Evolutionary conservation across 2,113 vertebrate species (phyloP).

Genomic region (Balaeniceps rex): DNA sequence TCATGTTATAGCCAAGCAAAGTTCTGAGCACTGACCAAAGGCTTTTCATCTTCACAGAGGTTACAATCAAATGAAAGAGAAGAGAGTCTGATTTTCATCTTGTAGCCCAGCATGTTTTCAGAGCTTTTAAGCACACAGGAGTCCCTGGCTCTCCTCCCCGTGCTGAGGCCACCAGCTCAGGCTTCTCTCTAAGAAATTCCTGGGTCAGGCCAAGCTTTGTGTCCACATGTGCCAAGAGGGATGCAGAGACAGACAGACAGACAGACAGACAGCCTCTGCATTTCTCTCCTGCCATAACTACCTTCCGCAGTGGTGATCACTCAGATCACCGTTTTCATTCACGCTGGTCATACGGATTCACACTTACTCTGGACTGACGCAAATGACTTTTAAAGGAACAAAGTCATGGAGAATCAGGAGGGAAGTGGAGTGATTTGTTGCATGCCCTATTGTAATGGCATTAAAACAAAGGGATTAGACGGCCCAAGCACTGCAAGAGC

Average conservation of each 20-base stretch:
- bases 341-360: not conserved
- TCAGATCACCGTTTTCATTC: not conserved
- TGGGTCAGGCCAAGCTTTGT: not conserved
- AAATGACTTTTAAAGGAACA: not conserved
- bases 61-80: not conserved
- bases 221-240: not conserved
- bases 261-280: not conserved
- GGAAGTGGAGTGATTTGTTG: slow-evolving; percentile 10
- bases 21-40: not conserved
- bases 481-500: not conserved
- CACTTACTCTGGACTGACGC: not conserved
- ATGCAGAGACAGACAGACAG: not conserved
- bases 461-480: slow-evolving; percentile 7
- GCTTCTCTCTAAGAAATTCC: not conserved
- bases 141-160: not conserved
- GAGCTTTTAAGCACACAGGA: not conserved
- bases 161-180: not conserved
- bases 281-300: not conserved
- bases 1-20: not conserved
- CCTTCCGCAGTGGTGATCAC: not conserved
- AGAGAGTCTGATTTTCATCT: not conserved
- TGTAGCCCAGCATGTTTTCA: not conserved
- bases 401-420: not conserved
- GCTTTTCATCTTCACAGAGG: not conserved
- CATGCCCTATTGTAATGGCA: not conserved